These are phyloP conservation scores for Steinernema khuongi DNA, from an alignment of 1,140 invertebrate genomes.

Conservation along the genomic window DNA sequence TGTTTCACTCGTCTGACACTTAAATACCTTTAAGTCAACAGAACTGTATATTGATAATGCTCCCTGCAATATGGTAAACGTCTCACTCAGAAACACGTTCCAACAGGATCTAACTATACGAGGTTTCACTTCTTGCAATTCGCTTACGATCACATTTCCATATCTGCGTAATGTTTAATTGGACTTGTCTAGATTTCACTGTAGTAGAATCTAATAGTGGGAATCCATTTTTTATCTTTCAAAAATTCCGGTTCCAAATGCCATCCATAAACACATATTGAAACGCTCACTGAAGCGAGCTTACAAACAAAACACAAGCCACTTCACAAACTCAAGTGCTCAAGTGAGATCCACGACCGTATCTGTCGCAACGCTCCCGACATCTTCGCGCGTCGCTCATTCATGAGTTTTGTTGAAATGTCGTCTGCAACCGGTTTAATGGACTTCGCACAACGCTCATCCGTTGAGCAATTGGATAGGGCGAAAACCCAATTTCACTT, in stretches of 20 bases:
- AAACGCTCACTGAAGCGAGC: too few species aligned
- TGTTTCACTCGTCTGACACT: too few species aligned
- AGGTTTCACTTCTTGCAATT: background rate
- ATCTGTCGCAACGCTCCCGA: background rate
- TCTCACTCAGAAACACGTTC: too few species aligned
- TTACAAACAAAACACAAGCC: too few species aligned
- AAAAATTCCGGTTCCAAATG: background rate
- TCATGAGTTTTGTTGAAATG: background rate
- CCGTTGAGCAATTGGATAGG: slow-evolving; percentile 10
- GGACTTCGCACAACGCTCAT: slow-evolving; percentile 5
- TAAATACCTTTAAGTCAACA: too few species aligned
- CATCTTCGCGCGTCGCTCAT: background rate
- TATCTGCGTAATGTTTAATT: background rate
- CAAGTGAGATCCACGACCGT: too few species aligned
- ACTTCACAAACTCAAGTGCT: too few species aligned
- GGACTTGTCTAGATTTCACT: slow-evolving; percentile 1
- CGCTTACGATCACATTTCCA: background rate
- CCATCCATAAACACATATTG: too few species aligned
- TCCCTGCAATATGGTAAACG: too few species aligned
- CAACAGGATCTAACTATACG: too few species aligned
- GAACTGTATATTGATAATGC: too few species aligned
- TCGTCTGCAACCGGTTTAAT: slow-evolving; percentile 6
- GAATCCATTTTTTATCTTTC: background rate
- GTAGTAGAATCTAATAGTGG: background rate
- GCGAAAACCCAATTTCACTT: slow-evolving; percentile 14